Base-by-base conservation (phyloP, 2,797 vertebrate genomes). In the Esox lucius region DNA sequence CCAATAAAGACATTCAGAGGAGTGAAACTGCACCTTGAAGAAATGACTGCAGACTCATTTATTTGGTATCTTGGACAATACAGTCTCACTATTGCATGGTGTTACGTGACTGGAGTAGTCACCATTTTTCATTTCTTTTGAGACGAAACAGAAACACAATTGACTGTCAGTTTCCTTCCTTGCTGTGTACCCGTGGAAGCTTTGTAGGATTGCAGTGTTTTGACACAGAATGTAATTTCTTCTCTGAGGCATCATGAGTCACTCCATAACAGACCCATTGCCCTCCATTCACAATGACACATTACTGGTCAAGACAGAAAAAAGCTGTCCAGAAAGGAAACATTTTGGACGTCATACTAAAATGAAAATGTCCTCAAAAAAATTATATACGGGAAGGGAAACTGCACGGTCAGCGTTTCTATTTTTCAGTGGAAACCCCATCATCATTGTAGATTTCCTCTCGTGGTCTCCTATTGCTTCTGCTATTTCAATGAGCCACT, bases 341-440 rank as follows among this genome's bases (percentile, higher is more conserved):
- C 73, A 77, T 49, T 68, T 28, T 83, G 35, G 48, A 90, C 88
- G 88, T 91, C 90, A 92, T 78, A 2, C 62, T 69, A 12, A 6
- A 31, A 46, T 68, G 74, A 85, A 90, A 82, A 81, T 87, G 86
- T 80, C 88, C 80, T 75, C 70, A 75, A 80, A 67, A 64, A 39
- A 74, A 81, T 87, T 91, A 48, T 12, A 39, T 76, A 91, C 84
- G 46, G 90, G 91, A 92, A 91, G 86, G 59, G 85, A 49, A 83
- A 92, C 82, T 81, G 88, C 88, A 13, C 71, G 59, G 78, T 90
- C 90, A 91, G 91, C 90, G 81, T 35, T 61, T 35, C 56, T 39
- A 24, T 7, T 70, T 87, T 84, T 90, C 85, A 87, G 87, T 86
- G 87, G 87, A 90, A 90, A 90, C 85, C 74, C 76, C 59, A 1